These are phyloP conservation scores for Coecobrya sp. DNA, from an alignment of 2,888 invertebrate genomes.

Conservation along the genomic window DNA sequence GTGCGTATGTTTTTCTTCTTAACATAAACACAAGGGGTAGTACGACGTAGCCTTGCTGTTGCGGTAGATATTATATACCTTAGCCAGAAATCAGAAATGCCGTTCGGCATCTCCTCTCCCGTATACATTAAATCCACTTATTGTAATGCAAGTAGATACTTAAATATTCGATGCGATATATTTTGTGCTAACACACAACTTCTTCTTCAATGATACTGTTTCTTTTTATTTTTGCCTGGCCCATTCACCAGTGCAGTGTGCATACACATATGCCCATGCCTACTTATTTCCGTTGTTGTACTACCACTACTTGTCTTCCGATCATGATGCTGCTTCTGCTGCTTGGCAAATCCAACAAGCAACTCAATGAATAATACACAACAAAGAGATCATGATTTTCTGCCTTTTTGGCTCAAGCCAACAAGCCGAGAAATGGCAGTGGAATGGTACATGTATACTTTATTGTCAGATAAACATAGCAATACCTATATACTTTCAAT, in stretches of 20 bases:
- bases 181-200: neutral
- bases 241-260: neutral
- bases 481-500: neutral
- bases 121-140: neutral
- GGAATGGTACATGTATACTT: neutral
- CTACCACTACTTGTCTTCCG: neutral
- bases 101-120: neutral
- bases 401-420: conserved; percentile 49
- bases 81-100: conserved; percentile 20
- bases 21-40: conserved; percentile 1
- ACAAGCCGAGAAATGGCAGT: conserved; percentile 1
- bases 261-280: neutral
- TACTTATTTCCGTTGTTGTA: conserved; percentile 4
- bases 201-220: conserved; percentile 20
- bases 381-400: conserved; percentile 42
- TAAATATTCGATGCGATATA: neutral
- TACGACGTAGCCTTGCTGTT: neutral
- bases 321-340: neutral
- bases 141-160: conserved; percentile 14
- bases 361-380: conserved; percentile 68
- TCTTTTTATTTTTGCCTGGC: neutral
- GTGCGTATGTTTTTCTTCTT: conserved; percentile 11
- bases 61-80: neutral
- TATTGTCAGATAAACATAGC: conserved; percentile 16
- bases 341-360: conserved; percentile 27